Evolutionary conservation across 2,113 vertebrate genomes (phyloP).

Genomic region (Cygnus atratus): DNA sequence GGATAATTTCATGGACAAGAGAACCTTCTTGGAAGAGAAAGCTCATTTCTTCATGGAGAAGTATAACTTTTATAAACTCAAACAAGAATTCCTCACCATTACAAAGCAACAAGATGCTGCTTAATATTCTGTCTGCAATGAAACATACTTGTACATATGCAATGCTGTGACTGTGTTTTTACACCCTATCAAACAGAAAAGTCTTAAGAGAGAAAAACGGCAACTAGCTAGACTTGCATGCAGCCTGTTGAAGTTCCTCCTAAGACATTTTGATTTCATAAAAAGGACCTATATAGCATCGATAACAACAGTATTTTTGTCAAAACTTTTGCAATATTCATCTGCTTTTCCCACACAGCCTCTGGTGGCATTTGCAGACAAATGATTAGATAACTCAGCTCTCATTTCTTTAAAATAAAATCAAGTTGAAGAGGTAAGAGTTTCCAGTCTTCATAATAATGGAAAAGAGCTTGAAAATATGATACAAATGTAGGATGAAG

Average conservation of each 20-base stretch:
- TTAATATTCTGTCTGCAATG: neutral
- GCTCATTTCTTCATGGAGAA: neutral
- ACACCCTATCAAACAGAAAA: neutral
- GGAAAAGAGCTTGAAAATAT: neutral
- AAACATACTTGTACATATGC: neutral
- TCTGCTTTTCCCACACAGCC: neutral
- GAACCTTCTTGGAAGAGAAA: neutral
- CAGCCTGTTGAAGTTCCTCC: neutral
- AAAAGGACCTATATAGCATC: neutral
- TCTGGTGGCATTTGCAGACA: neutral
- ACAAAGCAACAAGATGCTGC: neutral
- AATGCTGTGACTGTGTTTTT: neutral
- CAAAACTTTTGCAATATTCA: neutral
- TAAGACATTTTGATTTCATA: neutral
- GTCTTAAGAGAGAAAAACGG: neutral
- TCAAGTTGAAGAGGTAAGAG: fast-evolving
- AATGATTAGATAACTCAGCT: neutral
- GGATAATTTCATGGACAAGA: fast-evolving
- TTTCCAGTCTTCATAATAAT: neutral
- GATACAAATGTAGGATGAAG: neutral
- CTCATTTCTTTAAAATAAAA: neutral
- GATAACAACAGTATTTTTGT: neutral
- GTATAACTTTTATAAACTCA: neutral
- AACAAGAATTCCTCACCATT: neutral
- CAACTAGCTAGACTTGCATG: neutral